Base-by-base conservation (phyloP, 53 echinoderm and acorn worm species). In the Mesocentrotus franciscanus region DNA sequence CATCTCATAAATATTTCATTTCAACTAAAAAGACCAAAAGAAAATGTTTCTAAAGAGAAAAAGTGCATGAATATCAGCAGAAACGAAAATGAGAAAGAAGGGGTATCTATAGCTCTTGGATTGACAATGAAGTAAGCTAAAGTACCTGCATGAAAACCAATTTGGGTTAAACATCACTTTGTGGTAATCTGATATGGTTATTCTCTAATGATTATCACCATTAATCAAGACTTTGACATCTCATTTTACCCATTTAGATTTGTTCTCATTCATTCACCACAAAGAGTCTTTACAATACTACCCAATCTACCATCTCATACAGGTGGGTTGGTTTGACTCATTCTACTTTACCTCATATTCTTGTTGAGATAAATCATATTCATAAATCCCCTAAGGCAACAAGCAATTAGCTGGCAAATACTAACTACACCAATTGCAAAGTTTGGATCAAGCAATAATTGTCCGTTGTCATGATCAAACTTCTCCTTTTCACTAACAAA, bases 381-480 rank as follows among this genome's bases (percentile, higher is more conserved):
- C 90, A 60, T 59, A 90, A 90, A 60, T 29, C 59, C 90, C 90
- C 90, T 27, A 2, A 14, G 90, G 90, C 90, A 90, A 60, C 59
- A 61, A 26, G 90, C 90, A 90, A 90, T 90, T 90, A 90, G 90
- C 90, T 27, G 33, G 90, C 90, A 90, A 17, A 90, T 90, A 60
- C 16, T 60, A 29, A 49, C 90, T 90, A 30, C 90, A 60, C 60
- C 90, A 90, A 61, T 81, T 81, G 17, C 61, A 60, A 60, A 27
- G 59, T 90, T 59, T 29, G 27, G 90, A 59, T 59, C 90, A 90
- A 90, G 59, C 60, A 60, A 90, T 61, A 61, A 90, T n/a, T 27
- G 32, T 26, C 14, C 0, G 14, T 60, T 59, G 90, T 90, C 14
- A 90, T 90, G 90, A 90, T 90, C 18, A 26, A 90, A 61, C 32